These are phyloP conservation scores for Hipparchia sbordonii DNA, from an alignment of 2,888 invertebrate genomes.

Conservation along the genomic window DNA sequence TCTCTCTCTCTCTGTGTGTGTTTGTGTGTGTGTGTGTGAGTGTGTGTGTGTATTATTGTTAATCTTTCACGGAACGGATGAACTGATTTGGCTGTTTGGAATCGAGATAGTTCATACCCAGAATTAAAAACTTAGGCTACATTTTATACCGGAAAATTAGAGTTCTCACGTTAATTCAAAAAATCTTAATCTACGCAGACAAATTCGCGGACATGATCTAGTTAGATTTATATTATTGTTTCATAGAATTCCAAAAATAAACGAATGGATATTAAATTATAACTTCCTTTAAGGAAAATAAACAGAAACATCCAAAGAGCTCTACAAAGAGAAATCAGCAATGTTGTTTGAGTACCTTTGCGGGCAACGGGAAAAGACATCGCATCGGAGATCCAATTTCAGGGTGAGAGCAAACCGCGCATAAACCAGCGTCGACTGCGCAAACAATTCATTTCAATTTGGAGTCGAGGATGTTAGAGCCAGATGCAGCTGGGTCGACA, in stretches of 20 bases:
- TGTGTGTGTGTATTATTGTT: too few species aligned
- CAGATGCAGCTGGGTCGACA: conserved; percentile 3
- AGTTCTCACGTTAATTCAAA: too few species aligned
- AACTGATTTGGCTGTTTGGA: too few species aligned
- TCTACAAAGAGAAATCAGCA: background rate
- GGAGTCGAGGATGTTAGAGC: conserved; percentile 56
- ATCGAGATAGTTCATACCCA: too few species aligned
- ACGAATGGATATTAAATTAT: background rate
- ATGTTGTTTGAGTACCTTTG: conserved; percentile 12
- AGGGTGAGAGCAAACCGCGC: conserved; percentile 61
- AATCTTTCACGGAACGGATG: too few species aligned
- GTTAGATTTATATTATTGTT: too few species aligned
- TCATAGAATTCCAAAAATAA: background rate
- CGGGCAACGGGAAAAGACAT: conserved; percentile 50
- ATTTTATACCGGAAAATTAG: too few species aligned
- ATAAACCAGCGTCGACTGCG: conserved; percentile 61
- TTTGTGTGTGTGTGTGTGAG: too few species aligned
- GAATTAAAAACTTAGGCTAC: too few species aligned
- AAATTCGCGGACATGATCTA: too few species aligned
- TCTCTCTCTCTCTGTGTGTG: too few species aligned
- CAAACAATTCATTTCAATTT: conserved; percentile 79
- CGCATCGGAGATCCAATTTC: conserved; percentile 73
- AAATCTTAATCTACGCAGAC: too few species aligned
- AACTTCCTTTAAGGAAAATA: conserved; percentile 3
- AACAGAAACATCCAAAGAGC: conserved; percentile 10